phyloP scores from a whole-genome alignment of 1,140 invertebrate genomes.

The Meloidogyne floridensis region DNA sequence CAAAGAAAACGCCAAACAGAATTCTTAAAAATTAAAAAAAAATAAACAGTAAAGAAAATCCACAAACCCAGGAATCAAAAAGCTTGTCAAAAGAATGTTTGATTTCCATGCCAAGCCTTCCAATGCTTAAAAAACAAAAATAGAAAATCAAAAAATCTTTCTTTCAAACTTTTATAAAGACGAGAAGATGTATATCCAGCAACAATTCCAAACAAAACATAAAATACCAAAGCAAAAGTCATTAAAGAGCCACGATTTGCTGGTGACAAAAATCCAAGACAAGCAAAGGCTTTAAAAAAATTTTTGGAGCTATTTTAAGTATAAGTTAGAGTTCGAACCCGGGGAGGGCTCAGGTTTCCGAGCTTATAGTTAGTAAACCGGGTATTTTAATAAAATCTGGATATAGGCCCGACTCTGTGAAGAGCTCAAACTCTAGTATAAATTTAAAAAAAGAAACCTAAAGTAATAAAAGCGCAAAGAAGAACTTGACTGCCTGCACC shows the following conservation, averaged over 20 bases:
- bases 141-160: slow-evolving; percentile 14
- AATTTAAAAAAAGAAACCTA: slow-evolving; percentile 65
- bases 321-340: no score
- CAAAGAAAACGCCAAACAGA: slow-evolving; percentile 90
- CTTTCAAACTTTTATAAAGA: slow-evolving; percentile 83
- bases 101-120: slow-evolving; percentile 97
- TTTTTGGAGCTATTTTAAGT: no score
- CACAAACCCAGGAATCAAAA: slow-evolving; percentile 86
- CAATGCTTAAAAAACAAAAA: slow-evolving; percentile 41
- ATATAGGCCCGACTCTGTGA: no score
- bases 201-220: slow-evolving; percentile 88
- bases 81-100: slow-evolving; percentile 91
- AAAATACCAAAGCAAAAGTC: slow-evolving; percentile 85
- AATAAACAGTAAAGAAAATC: slow-evolving; percentile 24
- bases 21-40: slow-evolving; percentile 71
- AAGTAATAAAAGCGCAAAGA: slow-evolving; percentile 72
- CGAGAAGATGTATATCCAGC: slow-evolving; percentile 93
- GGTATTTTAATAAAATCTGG: no score
- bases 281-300: slow-evolving; percentile 81
- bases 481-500: slow-evolving; percentile 90
- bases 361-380: no score
- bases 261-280: slow-evolving; percentile 93
- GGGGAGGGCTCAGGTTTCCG: no score
- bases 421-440: background rate
- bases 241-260: slow-evolving; percentile 96